A percentile compares a stretch with the other conserved stretches of the same genome.
Evolutionary conservation across 2,113 vertebrate genomes (phyloP).

Genomic region (Sclerurus mexicanus): DNA sequence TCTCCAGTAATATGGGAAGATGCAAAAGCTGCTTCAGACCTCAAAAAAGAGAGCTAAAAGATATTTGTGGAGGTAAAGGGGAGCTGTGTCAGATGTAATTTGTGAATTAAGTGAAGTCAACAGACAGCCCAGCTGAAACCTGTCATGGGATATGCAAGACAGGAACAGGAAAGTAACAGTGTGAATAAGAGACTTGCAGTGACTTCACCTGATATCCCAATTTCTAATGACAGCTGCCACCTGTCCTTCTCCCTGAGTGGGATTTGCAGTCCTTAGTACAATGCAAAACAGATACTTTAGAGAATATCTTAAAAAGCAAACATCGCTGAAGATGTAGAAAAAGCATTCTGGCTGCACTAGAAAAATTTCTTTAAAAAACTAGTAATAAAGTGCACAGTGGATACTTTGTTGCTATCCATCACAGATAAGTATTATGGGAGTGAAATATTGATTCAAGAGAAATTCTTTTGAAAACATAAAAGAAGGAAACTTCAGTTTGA

Average conservation of each 20-base stretch:
- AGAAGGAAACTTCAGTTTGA: neutral
- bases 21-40: neutral
- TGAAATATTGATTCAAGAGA: neutral
- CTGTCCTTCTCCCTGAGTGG: neutral
- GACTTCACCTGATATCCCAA: neutral
- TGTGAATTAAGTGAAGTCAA: neutral
- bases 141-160: rapidly evolving
- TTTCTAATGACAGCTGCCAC: neutral
- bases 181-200: neutral
- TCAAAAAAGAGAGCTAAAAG: neutral
- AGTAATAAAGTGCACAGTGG: neutral
- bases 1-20: neutral
- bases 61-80: neutral
- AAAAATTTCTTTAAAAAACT: neutral
- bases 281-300: neutral
- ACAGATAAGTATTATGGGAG: neutral
- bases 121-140: neutral
- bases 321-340: neutral
- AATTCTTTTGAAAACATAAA: neutral
- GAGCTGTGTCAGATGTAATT: neutral
- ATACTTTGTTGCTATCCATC: neutral
- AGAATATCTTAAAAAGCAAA: neutral
- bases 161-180: neutral
- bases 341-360: neutral
- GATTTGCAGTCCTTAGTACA: neutral